A percentile compares a stretch with the other conserved stretches of the same genome.
Evolutionary conservation across 1,140 invertebrate genomes (phyloP).

Genomic region (Phymastichus coffea): DNA sequence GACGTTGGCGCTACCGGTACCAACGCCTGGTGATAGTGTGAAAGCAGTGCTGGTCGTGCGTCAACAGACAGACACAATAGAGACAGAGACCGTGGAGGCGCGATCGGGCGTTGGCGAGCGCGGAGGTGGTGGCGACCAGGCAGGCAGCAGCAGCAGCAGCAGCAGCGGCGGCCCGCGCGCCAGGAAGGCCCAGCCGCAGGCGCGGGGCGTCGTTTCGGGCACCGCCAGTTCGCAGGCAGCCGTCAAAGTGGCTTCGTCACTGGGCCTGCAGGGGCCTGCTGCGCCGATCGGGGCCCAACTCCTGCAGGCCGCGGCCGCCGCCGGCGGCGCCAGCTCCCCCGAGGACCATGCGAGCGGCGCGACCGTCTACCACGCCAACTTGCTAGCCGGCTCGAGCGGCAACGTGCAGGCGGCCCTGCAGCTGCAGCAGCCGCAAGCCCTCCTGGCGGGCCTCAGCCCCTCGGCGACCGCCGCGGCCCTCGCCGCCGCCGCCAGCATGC

Average conservation of each 20-base stretch:
- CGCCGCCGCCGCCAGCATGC: constrained; percentile 70
- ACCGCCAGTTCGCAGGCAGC: constrained; percentile 32
- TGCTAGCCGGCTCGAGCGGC: constrained; percentile 54
- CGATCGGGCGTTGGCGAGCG: constrained; percentile 14
- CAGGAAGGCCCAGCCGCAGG: constrained; percentile 35
- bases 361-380: constrained; percentile 54
- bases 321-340: constrained; percentile 35
- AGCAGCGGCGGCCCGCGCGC: constrained; percentile 28
- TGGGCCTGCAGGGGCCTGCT: constrained; percentile 56
- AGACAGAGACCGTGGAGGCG: constrained; percentile 25
- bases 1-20: constrained; percentile 23
- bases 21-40: background rate
- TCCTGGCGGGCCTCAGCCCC: constrained; percentile 49
- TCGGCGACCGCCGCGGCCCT: constrained; percentile 44
- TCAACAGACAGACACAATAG: background rate
- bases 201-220: too few species aligned
- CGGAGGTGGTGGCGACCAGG: too few species aligned
- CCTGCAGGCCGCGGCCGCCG: constrained; percentile 36
- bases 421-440: constrained; percentile 42
- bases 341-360: constrained; percentile 50
- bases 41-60: background rate
- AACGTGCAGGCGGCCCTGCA: constrained; percentile 51
- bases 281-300: constrained; percentile 56
- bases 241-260: constrained; percentile 60
- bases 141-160: constrained; percentile 10